phyloP scores from a whole-genome alignment of 2,113 vertebrate species.

The Rhabdomys dilectus region DNA sequence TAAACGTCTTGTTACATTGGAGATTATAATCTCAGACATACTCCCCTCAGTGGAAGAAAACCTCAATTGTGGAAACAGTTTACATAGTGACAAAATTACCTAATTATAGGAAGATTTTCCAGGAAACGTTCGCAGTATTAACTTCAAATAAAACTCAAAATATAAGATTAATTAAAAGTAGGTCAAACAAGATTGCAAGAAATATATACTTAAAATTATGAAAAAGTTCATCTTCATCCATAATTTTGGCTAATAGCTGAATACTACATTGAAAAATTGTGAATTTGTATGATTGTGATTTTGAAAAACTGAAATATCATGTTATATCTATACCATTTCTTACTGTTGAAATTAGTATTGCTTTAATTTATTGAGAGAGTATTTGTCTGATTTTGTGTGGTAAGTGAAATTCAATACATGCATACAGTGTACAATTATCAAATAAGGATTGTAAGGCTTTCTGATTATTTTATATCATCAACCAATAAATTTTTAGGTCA shows the following conservation, averaged over 20 bases:
- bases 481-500: not conserved
- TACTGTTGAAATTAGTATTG: not conserved
- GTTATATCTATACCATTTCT: not conserved
- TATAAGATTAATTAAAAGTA: conserved; percentile 43
- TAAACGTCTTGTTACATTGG: not conserved
- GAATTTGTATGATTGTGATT: conserved; percentile 24
- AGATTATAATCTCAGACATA: conserved; percentile 5
- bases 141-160: conserved; percentile 36
- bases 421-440: not conserved
- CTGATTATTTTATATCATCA: conserved; percentile 38
- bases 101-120: not conserved
- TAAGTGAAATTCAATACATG: not conserved
- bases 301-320: not conserved
- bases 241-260: conserved; percentile 10
- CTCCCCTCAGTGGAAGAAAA: not conserved
- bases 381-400: not conserved
- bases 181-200: conserved; percentile 14
- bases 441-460: not conserved
- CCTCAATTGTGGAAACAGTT: not conserved
- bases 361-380: not conserved
- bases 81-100: not conserved
- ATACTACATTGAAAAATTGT: not conserved
- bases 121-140: conserved; percentile 25
- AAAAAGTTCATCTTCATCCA: conserved; percentile 14
- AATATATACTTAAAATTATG: not conserved